A percentile compares a stretch with the other conserved stretches of the same genome.
These are phyloP conservation scores for Calycopis cecrops DNA, from an alignment of 1,140 invertebrate genomes.

Conservation along the genomic window DNA sequence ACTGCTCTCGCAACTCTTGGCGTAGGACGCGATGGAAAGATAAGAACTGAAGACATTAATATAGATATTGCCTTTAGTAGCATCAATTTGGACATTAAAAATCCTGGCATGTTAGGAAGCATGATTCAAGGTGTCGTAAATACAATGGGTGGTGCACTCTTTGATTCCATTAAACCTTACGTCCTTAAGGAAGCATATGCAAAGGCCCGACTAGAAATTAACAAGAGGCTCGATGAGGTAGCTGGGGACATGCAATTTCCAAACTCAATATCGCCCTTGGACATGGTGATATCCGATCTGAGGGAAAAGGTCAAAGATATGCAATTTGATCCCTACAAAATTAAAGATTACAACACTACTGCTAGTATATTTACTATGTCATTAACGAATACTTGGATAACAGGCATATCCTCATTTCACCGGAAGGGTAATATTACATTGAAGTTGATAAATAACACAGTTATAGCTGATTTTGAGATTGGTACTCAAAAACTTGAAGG, in stretches of 20 bases:
- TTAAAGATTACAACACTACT: conserved; percentile 82
- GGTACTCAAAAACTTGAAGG: conserved; percentile 87
- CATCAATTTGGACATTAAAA: conserved; percentile 87
- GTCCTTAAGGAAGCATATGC: conserved; percentile 86
- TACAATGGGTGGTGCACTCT: conserved; percentile 86
- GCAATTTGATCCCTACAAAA: conserved; percentile 83
- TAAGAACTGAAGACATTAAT: conserved; percentile 84
- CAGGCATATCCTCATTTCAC: conserved; percentile 86
- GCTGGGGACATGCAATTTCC: conserved; percentile 83
- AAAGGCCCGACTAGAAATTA: conserved; percentile 79
- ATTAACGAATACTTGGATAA: conserved; percentile 85
- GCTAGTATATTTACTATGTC: conserved; percentile 81
- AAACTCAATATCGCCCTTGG: conserved; percentile 89
- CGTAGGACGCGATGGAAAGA: conserved; percentile 82
- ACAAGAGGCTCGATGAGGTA: conserved; percentile 79
- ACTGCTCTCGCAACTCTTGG: conserved; percentile 80
- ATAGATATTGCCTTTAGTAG: conserved; percentile 87
- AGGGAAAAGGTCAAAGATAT: conserved; percentile 82
- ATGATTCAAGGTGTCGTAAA: conserved; percentile 87
- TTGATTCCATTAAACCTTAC: conserved; percentile 90
- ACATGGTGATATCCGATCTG: conserved; percentile 85
- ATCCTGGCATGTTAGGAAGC: conserved; percentile 83
- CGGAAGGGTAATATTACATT: conserved; percentile 86
- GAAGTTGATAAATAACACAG: conserved; percentile 82
- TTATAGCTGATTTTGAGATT: conserved; percentile 80